Evolutionary conservation across 2,888 invertebrate genomes (phyloP), one percentile per base, ranked within the genome.

Genomic region (Scaptomyza flava): DNA sequence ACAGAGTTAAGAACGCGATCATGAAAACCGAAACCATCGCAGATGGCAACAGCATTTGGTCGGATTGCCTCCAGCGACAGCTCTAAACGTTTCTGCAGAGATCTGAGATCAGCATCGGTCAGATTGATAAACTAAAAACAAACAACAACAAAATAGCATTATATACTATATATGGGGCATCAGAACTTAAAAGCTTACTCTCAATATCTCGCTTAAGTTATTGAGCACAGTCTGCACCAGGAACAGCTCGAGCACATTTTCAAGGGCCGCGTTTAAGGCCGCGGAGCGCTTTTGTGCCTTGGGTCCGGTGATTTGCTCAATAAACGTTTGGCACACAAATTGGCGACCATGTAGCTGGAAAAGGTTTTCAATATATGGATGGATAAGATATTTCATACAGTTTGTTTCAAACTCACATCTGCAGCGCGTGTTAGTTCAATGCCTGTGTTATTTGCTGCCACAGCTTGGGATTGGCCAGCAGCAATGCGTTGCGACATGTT

Each of bases 21-120:
- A 12, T 94, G 93, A 41, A 96, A 94, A 89, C 98, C 98, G 90
- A 98, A 99, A 11, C 96, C 95, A 92, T 99, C 99, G 0, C 98
- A 98, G 20, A 99, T 93, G 0, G 96, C 96, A 0, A 99, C 96
- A 0, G 97, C 98, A 91, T 98, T 96, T 5, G 97, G 97, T 47
- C 98, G 94, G 45, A 99, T 93, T 33, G 93, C 93, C 0, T 93
- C 92, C 63, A 98, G 93, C 41, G 96, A 91, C 33, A 94, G 93
- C 84, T 96, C 96, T 74, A 97, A 93, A 92, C 96, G 95, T 53
- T 91, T 91, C 87, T 96, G 96, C 38, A 97, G 79, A 6, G 93
- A 90, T 42, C 77, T 59, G 6, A 91, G 64, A 63, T 90, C 87
- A 0, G 64, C 72, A 48, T 87, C 89, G 2, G 70, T 81, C 20